These are phyloP conservation scores for Leucania comma DNA, from an alignment of 2,888 invertebrate species.

Conservation along the genomic window DNA sequence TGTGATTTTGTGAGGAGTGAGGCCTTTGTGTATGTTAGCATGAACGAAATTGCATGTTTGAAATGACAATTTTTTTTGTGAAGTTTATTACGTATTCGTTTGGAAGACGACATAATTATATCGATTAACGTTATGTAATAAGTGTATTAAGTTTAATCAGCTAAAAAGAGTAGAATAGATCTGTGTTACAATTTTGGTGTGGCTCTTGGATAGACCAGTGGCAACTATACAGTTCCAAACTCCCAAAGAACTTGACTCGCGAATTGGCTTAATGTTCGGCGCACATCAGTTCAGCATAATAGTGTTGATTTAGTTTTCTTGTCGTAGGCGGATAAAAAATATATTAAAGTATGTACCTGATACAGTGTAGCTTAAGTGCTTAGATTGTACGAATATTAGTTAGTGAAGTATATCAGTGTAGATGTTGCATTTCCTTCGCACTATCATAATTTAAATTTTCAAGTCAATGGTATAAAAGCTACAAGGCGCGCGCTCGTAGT, in stretches of 20 bases:
- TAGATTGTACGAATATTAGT: background rate
- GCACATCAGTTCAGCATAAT: constrained; percentile 2
- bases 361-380: background rate
- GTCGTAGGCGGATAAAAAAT: background rate
- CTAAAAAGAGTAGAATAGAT: background rate
- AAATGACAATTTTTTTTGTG: constrained; percentile 14
- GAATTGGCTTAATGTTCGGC: background rate
- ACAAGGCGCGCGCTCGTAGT: background rate
- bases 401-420: constrained; percentile 11
- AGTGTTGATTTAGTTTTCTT: background rate
- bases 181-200: background rate
- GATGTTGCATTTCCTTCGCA: constrained; percentile 2
- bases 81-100: background rate
- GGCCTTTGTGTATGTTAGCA: constrained; percentile 52
- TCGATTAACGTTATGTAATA: background rate
- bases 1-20: constrained; percentile 44
- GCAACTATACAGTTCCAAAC: background rate
- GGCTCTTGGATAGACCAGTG: background rate
- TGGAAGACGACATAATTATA: background rate
- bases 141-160: background rate
- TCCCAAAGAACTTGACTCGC: background rate
- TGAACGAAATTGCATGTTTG: constrained; percentile 53
- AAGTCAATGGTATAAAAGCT: background rate
- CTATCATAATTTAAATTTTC: constrained; percentile 4
- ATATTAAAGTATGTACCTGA: background rate